phyloP scores from a whole-genome alignment of 2,113 vertebrate species.

The Gallinago undulata region DNA sequence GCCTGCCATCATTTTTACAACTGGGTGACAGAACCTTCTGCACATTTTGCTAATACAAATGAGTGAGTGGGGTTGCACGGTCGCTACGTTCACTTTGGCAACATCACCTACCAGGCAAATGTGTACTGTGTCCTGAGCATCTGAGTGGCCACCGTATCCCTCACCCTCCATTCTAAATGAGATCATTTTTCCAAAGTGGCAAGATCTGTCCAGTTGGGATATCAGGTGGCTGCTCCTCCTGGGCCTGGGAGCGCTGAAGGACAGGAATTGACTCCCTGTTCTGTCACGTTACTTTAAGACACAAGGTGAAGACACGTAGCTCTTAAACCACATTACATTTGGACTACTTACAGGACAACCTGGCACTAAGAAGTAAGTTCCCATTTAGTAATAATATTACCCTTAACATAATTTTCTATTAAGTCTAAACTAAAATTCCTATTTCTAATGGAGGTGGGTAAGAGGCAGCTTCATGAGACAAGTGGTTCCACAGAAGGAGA shows the following conservation, averaged over 20 bases:
- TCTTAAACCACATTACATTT: background rate
- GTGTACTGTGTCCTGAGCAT: background rate
- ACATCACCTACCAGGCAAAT: background rate
- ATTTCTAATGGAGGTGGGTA: background rate
- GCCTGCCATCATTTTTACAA: constrained; percentile 72
- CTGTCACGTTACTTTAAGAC: background rate
- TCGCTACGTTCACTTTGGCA: background rate
- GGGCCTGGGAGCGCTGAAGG: background rate
- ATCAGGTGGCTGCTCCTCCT: background rate
- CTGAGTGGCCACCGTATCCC: background rate
- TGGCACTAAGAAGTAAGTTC: background rate
- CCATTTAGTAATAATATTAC: background rate
- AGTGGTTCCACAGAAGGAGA: background rate
- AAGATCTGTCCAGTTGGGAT: background rate
- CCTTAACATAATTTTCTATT: background rate
- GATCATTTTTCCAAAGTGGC: background rate
- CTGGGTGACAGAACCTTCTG: constrained; percentile 71
- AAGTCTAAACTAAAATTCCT: background rate
- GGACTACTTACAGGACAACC: background rate
- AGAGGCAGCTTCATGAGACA: background rate
- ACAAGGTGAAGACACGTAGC: background rate
- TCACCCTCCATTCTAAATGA: background rate
- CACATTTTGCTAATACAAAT: constrained; percentile 55
- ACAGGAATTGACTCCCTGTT: background rate
- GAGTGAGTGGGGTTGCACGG: constrained; percentile 6